phyloP scores from a whole-genome alignment of 2,113 vertebrate species.

The Ifrita kowaldi region DNA sequence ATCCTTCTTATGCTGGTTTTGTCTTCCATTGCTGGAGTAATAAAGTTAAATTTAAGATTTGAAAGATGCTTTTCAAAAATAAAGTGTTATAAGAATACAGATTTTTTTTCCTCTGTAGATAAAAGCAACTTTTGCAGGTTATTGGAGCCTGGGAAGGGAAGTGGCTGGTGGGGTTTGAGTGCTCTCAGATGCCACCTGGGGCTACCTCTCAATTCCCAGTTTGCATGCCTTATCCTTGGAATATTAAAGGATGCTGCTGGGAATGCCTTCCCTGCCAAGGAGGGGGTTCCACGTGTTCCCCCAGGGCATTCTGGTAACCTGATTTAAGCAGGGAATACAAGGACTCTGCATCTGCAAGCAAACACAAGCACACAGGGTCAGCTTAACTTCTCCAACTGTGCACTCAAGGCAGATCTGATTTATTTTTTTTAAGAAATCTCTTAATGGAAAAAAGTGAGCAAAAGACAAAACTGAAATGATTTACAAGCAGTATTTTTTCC shows the following conservation, averaged over 20 bases:
- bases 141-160: not conserved
- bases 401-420: not conserved
- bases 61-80: not conserved
- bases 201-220: not conserved
- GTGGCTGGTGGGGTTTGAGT: not conserved
- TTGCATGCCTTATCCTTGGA: not conserved
- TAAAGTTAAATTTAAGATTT: not conserved
- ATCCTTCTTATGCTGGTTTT: not conserved
- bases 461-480: not conserved
- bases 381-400: not conserved
- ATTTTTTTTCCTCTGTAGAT: not conserved
- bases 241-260: not conserved
- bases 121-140: not conserved
- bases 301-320: not conserved
- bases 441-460: not conserved
- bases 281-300: not conserved
- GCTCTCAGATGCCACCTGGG: not conserved
- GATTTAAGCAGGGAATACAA: not conserved
- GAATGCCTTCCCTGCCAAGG: not conserved
- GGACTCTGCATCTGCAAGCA: not conserved
- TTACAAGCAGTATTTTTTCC: not conserved
- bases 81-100: fast-evolving
- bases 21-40: not conserved
- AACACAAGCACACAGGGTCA: not conserved
- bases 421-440: not conserved